Evolutionary conservation across 2,797 vertebrate genomes (phyloP).

Genomic region (Xyrichtys novacula): DNA sequence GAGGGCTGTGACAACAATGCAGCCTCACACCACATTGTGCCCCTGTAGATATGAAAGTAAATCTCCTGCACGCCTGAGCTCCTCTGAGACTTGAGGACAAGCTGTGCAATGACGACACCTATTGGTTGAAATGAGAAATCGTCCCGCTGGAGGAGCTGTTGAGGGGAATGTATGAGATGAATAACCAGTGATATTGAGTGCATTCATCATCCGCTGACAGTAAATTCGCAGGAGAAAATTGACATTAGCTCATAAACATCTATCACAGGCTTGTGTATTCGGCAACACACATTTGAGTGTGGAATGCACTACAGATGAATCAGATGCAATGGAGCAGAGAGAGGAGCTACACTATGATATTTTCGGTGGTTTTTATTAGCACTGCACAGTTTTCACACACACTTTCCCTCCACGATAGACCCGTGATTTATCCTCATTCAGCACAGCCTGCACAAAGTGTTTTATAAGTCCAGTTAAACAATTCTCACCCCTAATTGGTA

Average conservation of each 20-base stretch:
- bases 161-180: slow-evolving; percentile 71
- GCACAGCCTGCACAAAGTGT: slow-evolving; percentile 39
- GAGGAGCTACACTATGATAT: slow-evolving; percentile 36
- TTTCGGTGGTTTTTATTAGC: slow-evolving; percentile 47
- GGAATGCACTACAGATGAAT: slow-evolving; percentile 64
- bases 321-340: slow-evolving; percentile 53
- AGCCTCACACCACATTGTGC: slow-evolving; percentile 25
- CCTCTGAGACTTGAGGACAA: slow-evolving; percentile 48
- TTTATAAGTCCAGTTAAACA: slow-evolving; percentile 77
- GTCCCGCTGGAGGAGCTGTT: slow-evolving; percentile 15
- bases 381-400: slow-evolving; percentile 23
- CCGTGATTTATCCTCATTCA: slow-evolving; percentile 55
- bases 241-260: slow-evolving; percentile 80
- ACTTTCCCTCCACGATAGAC: slow-evolving; percentile 27
- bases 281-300: slow-evolving; percentile 47
- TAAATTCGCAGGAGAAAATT: slow-evolving; percentile 77
- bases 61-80: slow-evolving; percentile 2
- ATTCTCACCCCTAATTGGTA: slow-evolving; percentile 73
- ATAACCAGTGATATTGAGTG: slow-evolving; percentile 78
- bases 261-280: slow-evolving; percentile 66
- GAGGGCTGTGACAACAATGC: slow-evolving; percentile 36
- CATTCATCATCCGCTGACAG: slow-evolving; percentile 79
- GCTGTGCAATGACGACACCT: slow-evolving; percentile 79
- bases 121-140: slow-evolving; percentile 37
- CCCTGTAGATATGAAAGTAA: slow-evolving; percentile 18